Conservation (phyloP, 1,140 invertebrate species). For the Ceratosolen solmsi region DNA sequence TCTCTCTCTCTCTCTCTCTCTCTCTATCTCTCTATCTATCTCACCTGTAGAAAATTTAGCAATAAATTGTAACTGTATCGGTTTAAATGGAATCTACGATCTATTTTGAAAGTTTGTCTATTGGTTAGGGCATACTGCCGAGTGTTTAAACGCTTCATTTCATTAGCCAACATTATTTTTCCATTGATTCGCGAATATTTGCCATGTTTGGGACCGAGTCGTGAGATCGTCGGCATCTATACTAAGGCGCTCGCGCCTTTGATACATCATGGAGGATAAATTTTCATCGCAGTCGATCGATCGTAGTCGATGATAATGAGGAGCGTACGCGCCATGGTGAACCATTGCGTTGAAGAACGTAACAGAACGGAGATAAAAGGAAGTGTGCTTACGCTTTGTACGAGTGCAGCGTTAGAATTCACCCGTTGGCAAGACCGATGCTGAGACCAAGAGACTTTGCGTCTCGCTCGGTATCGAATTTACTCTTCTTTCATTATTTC, state of each 20-base stretch:
- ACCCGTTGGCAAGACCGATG: neutral
- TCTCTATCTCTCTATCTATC: no score
- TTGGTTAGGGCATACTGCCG: no score
- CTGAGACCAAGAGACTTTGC: neutral
- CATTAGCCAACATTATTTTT: neutral
- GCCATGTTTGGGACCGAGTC: conserved; percentile 23
- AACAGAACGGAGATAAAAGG: neutral
- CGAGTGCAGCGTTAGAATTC: conserved; percentile 7
- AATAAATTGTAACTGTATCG: no score
- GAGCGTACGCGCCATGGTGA: neutral
- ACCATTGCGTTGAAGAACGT: neutral
- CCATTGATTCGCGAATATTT: conserved; percentile 1
- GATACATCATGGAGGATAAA: conserved; percentile 34
- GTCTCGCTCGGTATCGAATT: neutral
- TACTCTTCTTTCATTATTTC: conserved; percentile 29
- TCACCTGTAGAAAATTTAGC: no score
- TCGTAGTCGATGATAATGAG: neutral
- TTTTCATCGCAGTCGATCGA: conserved; percentile 31
- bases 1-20: no score
- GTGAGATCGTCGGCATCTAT: conserved; percentile 11
- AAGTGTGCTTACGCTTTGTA: neutral
- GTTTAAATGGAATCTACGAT: no score
- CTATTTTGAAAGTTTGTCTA: no score
- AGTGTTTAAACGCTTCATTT: neutral
- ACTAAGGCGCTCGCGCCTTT: neutral